Conservation (phyloP, 2,888 invertebrate genomes). For the Zhuqinia jingwanae region DNA sequence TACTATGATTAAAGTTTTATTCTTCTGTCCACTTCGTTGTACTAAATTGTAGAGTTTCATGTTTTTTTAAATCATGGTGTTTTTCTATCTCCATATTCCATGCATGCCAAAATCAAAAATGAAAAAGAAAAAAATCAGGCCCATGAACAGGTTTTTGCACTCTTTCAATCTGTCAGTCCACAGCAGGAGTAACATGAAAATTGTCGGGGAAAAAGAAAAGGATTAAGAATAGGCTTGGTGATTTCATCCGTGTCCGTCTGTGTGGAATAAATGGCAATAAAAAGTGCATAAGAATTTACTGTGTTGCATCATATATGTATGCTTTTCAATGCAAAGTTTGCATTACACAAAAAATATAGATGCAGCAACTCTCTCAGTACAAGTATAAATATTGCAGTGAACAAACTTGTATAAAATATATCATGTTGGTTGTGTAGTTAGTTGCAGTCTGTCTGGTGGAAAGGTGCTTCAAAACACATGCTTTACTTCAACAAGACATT, state of each 20-base stretch:
- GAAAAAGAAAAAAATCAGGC: conserved; percentile 46
- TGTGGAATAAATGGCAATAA: not conserved
- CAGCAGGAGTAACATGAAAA: conserved; percentile 5
- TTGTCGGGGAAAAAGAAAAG: not conserved
- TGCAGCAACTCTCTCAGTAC: not conserved
- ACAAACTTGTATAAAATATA: too few relatives aligned
- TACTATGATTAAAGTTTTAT: too few relatives aligned
- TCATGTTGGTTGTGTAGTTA: not conserved
- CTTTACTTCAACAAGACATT: not conserved
- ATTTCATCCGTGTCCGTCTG: conserved; percentile 19
- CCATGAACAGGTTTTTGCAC: conserved; percentile 57
- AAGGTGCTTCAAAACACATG: not conserved
- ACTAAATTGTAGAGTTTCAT: too few relatives aligned
- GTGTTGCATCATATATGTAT: not conserved
- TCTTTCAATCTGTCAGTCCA: conserved; percentile 18
- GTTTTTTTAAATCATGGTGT: too few relatives aligned
- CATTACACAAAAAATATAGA: not conserved
- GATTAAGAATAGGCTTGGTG: not conserved
- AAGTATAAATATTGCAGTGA: not conserved
- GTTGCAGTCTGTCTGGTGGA: not conserved
- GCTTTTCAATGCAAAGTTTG: too few relatives aligned
- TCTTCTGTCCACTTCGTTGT: too few relatives aligned
- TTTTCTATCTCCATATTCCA: not conserved
- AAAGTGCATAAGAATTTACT: not conserved
- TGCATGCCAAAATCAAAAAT: not conserved